Evolutionary conservation across 2,888 invertebrate genomes (phyloP), one percentile per base, ranked within the genome.

Genomic region (Chrysina gloriosa): DNA sequence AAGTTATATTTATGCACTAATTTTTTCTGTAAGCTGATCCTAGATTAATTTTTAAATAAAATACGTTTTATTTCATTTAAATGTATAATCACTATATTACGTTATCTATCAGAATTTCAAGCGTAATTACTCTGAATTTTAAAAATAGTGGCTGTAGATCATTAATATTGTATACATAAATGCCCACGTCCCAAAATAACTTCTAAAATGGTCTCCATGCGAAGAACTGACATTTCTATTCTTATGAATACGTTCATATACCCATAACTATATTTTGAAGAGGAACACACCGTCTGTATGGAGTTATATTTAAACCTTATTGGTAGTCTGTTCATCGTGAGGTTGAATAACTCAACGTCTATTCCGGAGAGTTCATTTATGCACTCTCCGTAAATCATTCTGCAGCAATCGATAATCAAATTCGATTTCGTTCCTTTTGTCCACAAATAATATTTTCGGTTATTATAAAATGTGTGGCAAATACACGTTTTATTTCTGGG

Each of bases 301-400:
- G 19, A 31, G 52, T 29, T 52, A 52, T 52, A 16, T 52, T 31
- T 52, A 31, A 52, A 52, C 52, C 9, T 6, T 45, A 45, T 52
- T 9, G 31, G 31, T 52, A 52, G 31, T 52, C 52, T 31, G 52
- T 52, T 31, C 31, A 31, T 29, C 19, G 50, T 52, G n/a, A 2
- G 31, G 19, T 7, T 16, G 9, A 7, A 52, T 31, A 16, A 52
- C 7, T 52, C 52, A 34, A 52, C 19, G 16, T 11, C 23, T 23
- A 21, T 25, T 48, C 14, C 36, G n/a, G 9, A n/a, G 36, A 36
- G 11, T 36, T 36, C 36, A n/a, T 9, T 2, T n/a, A n/a, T n/a
- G n/a, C n/a, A n/a, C n/a, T n/a, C n/a, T n/a, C n/a, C n/a, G n/a
- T n/a, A n/a, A n/a, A n/a, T n/a, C n/a, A n/a, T n/a, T n/a, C n/a